Evolutionary conservation across 2,797 vertebrate species (phyloP), one percentile per base, ranked within the genome.

Genomic region (Tenualosa thibaudeaui): DNA sequence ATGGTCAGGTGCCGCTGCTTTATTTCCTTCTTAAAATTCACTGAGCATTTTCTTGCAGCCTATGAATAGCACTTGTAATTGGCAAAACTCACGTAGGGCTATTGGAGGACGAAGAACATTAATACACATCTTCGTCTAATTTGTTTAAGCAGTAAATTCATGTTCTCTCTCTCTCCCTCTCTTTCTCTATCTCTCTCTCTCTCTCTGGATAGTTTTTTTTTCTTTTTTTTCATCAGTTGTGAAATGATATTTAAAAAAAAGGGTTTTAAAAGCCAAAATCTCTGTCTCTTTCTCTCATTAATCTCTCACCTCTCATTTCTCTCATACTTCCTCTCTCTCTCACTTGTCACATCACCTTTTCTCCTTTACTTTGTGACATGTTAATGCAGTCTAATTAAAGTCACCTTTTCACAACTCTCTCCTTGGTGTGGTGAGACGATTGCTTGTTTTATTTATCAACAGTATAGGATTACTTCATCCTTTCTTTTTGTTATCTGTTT

Each of bases 91-190:
- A 65, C 60, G 12, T 26, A 26, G 15, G n/a, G n/a, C 60, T 26
- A 6, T 65, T n/a, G 3, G n/a, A 65, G n/a, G 2, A 26, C 60
- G 2, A 9, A 6, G 24, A 24, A 26, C 60, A 65, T 26, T 65
- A 65, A 65, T 65, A 26, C 60, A 9, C 60, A 6, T 26, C 60
- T 65, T 65, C 26, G 24, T 65, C n/a, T 65, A 24, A 65, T 65
- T 65, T 10, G 3, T 65, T 65, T 65, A 9, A 65, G 60, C n/a
- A 22, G 22, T 65, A 65, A 26, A 26, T n/a, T n/a, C 9, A 0
- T 65, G 60, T 65, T 65, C 60, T 65, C n/a, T 65, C 60, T 26
- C 60, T 91, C 91, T 92, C 94, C 92, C 83, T 92, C 91, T 60
- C 22, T 60, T 22, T 60, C 58, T 60, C 58, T 60, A 22, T n/a